Base-by-base conservation (phyloP, 2,888 invertebrate genomes). In the Lumbricus terrestris region DNA sequence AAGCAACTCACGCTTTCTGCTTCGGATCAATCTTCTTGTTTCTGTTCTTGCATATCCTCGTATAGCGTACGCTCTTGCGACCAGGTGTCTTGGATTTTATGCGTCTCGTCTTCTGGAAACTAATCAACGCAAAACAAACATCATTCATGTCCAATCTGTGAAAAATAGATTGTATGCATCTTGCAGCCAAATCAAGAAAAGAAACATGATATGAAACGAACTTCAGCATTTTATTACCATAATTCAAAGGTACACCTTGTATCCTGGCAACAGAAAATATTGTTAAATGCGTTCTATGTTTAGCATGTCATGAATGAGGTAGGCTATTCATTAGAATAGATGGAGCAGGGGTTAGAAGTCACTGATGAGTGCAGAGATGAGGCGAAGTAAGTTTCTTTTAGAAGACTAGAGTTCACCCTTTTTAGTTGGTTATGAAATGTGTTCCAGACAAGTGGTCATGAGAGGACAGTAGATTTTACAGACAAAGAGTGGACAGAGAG, bases 21-120 rank as follows among this genome's bases (percentile, higher is more conserved):
- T 37, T 85, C n/a, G n/a, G n/a, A n/a, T n/a, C n/a, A n/a, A n/a
- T n/a, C 23, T 85, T 85, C 37, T 8, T 85, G 37, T 34, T 85
- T 29, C 15, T 85, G 85, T 4, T 23, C 85, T 47, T 90, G 38
- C 42, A 69, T 3, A 29, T 90, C 35, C 54, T 89, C 20, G 83
- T n/a, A 33, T 89, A 89, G 54, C 85, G 89, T 33, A 89, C 47
- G 29, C 90, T 90, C 40, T 88, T 89, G 29, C 90, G 42, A 35
- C 40, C n/a, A 29, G 47, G 47, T 20, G 82, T 89, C 88, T 83
- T 90, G 5, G 89, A 89, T 89, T 38, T 34, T 35, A 90, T 47
- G 16, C 90, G 54, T 54, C 85, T 29, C 8, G 85, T 85, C 85
- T 85, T 85, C 85, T 85, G 34, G 85, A 85, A 85, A 85, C 85